Evolutionary conservation across 2,888 invertebrate species (phyloP).

Genomic region (Masnerella sp.): DNA sequence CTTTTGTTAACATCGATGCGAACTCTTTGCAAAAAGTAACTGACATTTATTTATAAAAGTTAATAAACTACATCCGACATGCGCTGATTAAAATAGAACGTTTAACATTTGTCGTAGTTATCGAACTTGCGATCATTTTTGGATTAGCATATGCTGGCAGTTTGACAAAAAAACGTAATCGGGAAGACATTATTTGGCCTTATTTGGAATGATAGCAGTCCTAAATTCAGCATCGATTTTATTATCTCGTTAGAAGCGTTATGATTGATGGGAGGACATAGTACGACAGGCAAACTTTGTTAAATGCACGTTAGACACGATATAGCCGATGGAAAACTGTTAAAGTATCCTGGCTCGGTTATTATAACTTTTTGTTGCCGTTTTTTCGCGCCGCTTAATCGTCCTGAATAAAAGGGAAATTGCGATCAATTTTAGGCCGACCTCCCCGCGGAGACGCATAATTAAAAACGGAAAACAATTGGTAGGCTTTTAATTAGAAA

Average conservation of each 20-base stretch:
- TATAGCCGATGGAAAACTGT: slow-evolving; percentile 19
- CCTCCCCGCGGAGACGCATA: background rate
- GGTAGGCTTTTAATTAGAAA: too few relatives aligned
- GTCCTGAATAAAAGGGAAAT: slow-evolving; percentile 20
- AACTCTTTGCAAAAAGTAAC: background rate
- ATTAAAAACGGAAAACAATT: slow-evolving; percentile 13
- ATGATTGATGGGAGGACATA: slow-evolving; percentile 39
- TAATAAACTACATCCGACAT: slow-evolving; percentile 2
- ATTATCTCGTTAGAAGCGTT: slow-evolving; percentile 26
- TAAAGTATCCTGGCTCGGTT: slow-evolving; percentile 24
- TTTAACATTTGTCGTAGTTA: slow-evolving; percentile 1
- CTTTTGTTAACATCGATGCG: background rate
- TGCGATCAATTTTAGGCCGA: slow-evolving; percentile 8
- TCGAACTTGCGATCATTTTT: background rate
- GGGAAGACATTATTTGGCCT: too few relatives aligned
- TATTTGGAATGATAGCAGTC: too few relatives aligned
- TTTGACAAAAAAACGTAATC: too few relatives aligned
- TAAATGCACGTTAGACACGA: slow-evolving; percentile 29
- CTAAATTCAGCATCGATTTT: slow-evolving; percentile 32
- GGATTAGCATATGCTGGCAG: background rate
- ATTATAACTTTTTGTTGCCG: slow-evolving; percentile 27
- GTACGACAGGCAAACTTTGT: slow-evolving; percentile 34
- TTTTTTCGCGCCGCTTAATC: slow-evolving; percentile 10
- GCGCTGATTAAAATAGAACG: slow-evolving; percentile 5
- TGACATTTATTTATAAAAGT: slow-evolving; percentile 1